phyloP scores from a whole-genome alignment of 2,797 vertebrate genomes.

The Selene dorsalis region DNA sequence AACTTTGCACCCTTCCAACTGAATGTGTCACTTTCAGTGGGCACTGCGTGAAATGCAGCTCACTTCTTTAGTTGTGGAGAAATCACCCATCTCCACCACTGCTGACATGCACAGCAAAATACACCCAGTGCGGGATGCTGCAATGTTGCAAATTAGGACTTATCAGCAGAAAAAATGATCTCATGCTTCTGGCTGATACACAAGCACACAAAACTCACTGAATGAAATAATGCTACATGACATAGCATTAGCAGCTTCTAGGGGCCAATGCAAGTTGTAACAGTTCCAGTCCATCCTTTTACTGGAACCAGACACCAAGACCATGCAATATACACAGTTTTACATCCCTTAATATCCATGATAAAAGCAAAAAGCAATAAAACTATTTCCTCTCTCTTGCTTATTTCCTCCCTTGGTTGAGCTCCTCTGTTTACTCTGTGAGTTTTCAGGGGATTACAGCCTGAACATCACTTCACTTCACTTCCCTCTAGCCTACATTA shows the following conservation, averaged over 20 bases:
- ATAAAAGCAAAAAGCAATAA: not conserved
- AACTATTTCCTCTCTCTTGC: not conserved
- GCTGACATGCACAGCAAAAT: constrained; percentile 25
- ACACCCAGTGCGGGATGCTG: not conserved
- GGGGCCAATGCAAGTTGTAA: not conserved
- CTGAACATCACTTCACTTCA: constrained; percentile 1
- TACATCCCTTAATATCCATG: not conserved
- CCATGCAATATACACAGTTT: not conserved
- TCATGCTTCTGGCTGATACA: not conserved
- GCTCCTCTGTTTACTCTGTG: not conserved
- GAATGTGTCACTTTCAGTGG: constrained; percentile 7
- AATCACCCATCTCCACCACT: not conserved
- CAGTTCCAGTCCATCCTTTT: not conserved
- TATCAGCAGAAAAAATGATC: not conserved
- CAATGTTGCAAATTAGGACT: not conserved
- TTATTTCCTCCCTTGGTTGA: not conserved
- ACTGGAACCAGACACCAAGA: not conserved
- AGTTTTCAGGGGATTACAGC: constrained; percentile 15
- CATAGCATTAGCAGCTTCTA: constrained; percentile 4
- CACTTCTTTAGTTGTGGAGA: not conserved
- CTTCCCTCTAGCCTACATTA: not conserved
- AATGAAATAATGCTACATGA: not conserved
- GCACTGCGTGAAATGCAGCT: constrained; percentile 1
- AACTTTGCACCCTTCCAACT: constrained; percentile 14
- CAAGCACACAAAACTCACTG: not conserved